These are phyloP conservation scores for Cirrhinus mrigala DNA, from an alignment of 2,797 vertebrate genomes.

Conservation along the genomic window DNA sequence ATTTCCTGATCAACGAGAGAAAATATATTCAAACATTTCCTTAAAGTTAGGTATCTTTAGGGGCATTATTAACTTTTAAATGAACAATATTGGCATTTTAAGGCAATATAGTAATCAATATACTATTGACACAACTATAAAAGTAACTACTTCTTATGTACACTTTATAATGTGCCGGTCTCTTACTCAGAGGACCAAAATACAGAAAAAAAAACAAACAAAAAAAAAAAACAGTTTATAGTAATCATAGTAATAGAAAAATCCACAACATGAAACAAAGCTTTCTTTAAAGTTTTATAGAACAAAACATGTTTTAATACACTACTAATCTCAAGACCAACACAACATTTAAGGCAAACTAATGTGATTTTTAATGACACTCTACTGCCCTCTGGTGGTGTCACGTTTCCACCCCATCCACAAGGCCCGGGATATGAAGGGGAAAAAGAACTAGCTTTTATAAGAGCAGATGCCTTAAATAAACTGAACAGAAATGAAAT, in stretches of 20 bases:
- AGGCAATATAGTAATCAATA: no score
- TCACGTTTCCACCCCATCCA: no score
- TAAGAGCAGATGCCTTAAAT: no score
- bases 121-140: no score
- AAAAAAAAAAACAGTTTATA: no score
- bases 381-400: constrained; percentile 54
- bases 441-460: no score
- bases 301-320: not conserved
- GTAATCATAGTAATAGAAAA: not conserved
- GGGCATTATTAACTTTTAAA: not conserved
- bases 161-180: no score
- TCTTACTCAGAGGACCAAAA: no score
- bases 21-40: not conserved
- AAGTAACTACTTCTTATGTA: not conserved
- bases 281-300: not conserved
- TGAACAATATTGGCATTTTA: not conserved
- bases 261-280: not conserved
- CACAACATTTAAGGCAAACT: no score
- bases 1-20: not conserved
- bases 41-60: not conserved
- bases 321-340: not conserved
- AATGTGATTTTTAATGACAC: constrained; percentile 3
- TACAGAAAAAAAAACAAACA: no score
- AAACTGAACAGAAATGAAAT: no score
- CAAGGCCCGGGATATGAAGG: no score